Percentiles rank a stretch among this genome's conserved stretches.
phyloP scores from a whole-genome alignment of 2,888 invertebrate genomes.

The Nemapogon koenigi region DNA sequence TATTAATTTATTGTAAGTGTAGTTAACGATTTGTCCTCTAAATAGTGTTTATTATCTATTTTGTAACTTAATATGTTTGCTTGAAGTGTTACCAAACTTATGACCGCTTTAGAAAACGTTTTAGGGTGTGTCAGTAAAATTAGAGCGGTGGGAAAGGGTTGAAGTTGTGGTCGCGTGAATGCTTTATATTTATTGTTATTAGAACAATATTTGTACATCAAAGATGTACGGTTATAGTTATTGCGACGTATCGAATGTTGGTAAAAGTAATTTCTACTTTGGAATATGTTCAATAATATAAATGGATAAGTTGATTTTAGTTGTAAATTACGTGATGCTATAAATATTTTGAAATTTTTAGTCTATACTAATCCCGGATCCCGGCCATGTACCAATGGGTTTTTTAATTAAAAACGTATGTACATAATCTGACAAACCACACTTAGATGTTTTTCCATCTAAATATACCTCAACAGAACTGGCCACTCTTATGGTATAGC shows the following conservation, averaged over 20 bases:
- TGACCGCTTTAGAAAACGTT: constrained; percentile 1
- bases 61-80: constrained; percentile 4
- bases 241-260: constrained; percentile 31
- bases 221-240: constrained; percentile 57
- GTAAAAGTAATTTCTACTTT: constrained; percentile 8
- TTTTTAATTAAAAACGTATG: no score
- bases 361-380: no score
- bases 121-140: constrained; percentile 37
- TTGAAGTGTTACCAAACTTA: neutral
- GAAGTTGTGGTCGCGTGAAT: constrained; percentile 27
- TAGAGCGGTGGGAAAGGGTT: constrained; percentile 65
- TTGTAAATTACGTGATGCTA: no score
- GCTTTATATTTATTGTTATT: constrained; percentile 61
- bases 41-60: neutral
- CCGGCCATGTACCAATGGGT: no score
- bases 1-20: no score
- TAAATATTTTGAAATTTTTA: no score
- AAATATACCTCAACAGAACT: no score
- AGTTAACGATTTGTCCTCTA: no score
- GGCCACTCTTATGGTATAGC: no score
- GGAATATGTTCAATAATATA: neutral
- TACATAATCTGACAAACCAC: no score
- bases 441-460: no score
- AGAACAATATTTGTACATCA: constrained; percentile 59
- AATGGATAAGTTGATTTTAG: no score